Percentiles rank a stretch among this genome's conserved stretches.
Evolutionary conservation across 2,113 vertebrate species (phyloP).

Genomic region (Anhinga anhinga): DNA sequence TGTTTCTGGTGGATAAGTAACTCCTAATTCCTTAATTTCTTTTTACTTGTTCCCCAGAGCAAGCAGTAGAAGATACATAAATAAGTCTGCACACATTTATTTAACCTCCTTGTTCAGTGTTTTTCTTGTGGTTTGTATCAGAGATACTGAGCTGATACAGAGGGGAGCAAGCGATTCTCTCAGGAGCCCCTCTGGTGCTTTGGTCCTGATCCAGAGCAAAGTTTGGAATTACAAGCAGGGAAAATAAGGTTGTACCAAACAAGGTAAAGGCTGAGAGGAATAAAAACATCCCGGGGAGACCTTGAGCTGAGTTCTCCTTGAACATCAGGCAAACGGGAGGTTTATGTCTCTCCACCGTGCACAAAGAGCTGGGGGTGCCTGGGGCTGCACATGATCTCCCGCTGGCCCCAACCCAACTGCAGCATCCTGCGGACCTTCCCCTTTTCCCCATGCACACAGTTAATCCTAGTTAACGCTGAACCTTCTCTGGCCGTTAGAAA

Average conservation of each 20-base stretch:
- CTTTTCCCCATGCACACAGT: background rate
- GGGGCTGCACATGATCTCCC: background rate
- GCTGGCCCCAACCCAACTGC: fast-evolving
- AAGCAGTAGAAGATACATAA: background rate
- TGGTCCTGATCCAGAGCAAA: background rate
- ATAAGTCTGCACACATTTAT: background rate
- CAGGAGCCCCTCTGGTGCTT: background rate
- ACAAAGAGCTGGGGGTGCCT: background rate
- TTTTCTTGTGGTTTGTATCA: background rate
- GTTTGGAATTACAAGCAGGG: background rate
- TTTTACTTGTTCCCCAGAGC: background rate
- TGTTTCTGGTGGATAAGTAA: background rate
- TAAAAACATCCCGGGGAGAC: background rate
- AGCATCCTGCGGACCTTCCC: background rate
- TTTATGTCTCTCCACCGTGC: fast-evolving
- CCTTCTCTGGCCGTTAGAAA: background rate
- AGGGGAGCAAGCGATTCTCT: background rate
- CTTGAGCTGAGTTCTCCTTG: background rate
- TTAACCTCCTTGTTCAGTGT: background rate
- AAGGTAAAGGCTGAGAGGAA: background rate
- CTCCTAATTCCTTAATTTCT: conserved; percentile 27
- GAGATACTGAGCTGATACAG: background rate
- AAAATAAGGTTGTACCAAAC: background rate
- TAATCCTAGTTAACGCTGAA: fast-evolving
- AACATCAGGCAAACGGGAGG: fast-evolving